These are phyloP conservation scores for Eremobia ochroleuca DNA, from an alignment of 2,888 invertebrate genomes.

Conservation along the genomic window DNA sequence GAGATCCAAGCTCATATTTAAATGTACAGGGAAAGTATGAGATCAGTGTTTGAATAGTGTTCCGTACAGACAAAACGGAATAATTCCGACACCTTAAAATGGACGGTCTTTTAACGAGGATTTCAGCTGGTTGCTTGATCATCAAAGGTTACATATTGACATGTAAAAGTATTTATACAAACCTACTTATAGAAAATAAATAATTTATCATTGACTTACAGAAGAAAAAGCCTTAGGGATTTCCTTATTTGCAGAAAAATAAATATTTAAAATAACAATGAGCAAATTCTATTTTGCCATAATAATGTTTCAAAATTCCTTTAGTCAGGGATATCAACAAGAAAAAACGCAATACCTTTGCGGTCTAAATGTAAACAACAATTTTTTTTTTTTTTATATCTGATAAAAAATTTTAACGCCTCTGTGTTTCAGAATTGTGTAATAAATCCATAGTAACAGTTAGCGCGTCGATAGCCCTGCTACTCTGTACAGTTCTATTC, in stretches of 20 bases:
- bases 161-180: no score
- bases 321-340: background rate
- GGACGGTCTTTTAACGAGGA: background rate
- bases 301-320: background rate
- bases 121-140: background rate
- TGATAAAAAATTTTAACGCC: no score
- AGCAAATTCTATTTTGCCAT: background rate
- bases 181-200: no score
- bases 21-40: constrained; percentile 33
- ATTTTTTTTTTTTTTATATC: no score
- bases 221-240: background rate
- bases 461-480: rapidly evolving
- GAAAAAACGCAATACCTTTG: no score
- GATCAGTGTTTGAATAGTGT: background rate
- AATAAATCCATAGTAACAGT: background rate
- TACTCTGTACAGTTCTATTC: background rate
- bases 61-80: constrained; percentile 12
- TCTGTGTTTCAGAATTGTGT: background rate
- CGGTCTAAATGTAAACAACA: no score
- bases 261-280: background rate
- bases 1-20: constrained; percentile 53
- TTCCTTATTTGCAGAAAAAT: background rate
- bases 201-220: no score
- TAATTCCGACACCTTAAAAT: background rate
- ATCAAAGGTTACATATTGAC: no score